Conservation (phyloP, 2,888 invertebrate species). For the Netelia melanura region DNA sequence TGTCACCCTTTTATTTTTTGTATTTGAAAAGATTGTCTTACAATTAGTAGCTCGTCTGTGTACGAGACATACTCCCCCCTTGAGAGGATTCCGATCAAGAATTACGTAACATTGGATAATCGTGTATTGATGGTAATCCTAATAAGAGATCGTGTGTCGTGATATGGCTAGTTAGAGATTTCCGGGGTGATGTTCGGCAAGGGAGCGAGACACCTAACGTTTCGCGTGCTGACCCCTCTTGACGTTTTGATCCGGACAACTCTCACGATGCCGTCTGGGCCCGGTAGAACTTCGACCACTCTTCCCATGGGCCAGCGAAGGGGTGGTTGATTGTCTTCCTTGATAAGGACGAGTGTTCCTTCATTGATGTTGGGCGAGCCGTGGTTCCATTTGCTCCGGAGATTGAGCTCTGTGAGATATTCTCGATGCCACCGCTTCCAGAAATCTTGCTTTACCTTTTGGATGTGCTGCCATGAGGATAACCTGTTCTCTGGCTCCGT, state of each 20-base stretch:
- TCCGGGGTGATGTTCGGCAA: too few species aligned
- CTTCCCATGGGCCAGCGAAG: constrained; percentile 6
- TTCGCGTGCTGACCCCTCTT: not conserved
- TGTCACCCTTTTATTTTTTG: too few species aligned
- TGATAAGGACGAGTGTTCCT: not conserved
- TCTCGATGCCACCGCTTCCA: constrained; percentile 67
- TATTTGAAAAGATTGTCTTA: too few species aligned
- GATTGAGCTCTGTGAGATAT: constrained; percentile 56
- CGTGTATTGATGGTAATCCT: too few species aligned
- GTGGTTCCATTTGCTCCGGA: constrained; percentile 48
- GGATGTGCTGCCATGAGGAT: constrained; percentile 62
- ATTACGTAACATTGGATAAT: too few species aligned
- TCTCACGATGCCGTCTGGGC: not conserved
- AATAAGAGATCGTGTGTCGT: too few species aligned
- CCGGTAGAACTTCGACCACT: not conserved
- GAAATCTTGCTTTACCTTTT: constrained; percentile 59
- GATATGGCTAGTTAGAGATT: too few species aligned
- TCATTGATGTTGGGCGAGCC: not conserved
- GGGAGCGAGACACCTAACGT: too few species aligned
- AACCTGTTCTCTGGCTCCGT: constrained; percentile 39
- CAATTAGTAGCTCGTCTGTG: too few species aligned
- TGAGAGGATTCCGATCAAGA: too few species aligned
- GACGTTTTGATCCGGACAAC: too few species aligned
- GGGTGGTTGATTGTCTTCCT: constrained; percentile 6
- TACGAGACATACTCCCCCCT: too few species aligned